Conservation (phyloP, 2,113 vertebrate species). For the Catharus bicknelli region DNA sequence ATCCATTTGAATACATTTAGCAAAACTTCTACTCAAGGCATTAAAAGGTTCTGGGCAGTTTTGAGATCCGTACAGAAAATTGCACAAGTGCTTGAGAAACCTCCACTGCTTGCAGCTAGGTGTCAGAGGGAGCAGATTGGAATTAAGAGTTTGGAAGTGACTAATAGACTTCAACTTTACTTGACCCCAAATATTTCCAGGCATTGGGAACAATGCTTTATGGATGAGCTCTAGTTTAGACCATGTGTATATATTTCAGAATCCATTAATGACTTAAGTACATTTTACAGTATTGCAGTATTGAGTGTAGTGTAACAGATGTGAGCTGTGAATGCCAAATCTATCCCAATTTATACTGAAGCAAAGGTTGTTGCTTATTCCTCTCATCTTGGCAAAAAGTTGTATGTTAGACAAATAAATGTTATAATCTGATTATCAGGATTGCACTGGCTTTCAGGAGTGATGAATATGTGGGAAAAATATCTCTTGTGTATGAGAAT, state of each 20-base stretch:
- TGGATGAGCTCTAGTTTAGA: background rate
- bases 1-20: background rate
- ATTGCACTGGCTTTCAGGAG: background rate
- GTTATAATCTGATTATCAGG: background rate
- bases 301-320: background rate
- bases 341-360: background rate
- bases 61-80: background rate
- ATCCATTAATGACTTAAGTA: background rate
- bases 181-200: background rate
- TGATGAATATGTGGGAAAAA: background rate
- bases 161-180: conserved; percentile 9
- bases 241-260: background rate
- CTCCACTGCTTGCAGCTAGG: background rate
- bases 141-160: background rate
- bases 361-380: background rate
- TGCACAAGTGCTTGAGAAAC: background rate
- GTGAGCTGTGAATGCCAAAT: background rate
- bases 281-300: background rate
- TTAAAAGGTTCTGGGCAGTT: background rate
- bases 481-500: background rate
- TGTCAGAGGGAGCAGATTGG: background rate
- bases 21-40: background rate
- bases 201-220: background rate
- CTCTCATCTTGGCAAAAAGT: background rate
- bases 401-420: background rate